Evolutionary conservation across 2,888 invertebrate genomes (phyloP).

Genomic region (Dioctria rufipes): DNA sequence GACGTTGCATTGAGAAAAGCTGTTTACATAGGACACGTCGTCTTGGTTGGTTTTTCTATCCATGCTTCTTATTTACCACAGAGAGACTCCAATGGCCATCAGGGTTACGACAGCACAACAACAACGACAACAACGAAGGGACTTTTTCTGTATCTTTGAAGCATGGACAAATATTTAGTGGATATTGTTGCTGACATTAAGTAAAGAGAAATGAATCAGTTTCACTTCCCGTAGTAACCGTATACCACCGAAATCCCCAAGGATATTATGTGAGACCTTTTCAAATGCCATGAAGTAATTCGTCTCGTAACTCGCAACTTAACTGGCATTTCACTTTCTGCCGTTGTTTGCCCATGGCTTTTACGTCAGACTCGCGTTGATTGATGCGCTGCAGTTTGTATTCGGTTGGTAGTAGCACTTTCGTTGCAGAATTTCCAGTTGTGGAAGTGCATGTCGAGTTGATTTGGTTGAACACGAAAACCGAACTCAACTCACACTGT

Average conservation of each 20-base stretch:
- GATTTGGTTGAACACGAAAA: too few species aligned
- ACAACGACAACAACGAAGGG: background rate
- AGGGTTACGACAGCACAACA: too few species aligned
- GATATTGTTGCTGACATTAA: background rate
- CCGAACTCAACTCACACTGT: too few species aligned
- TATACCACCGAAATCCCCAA: background rate
- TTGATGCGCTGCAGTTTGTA: background rate
- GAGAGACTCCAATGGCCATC: too few species aligned
- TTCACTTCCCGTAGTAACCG: background rate
- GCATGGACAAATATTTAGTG: background rate
- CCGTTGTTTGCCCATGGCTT: background rate
- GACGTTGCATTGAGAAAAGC: background rate
- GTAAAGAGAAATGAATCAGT: background rate
- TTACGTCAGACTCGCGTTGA: background rate
- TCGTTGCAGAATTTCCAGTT: background rate
- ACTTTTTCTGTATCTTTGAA: background rate
- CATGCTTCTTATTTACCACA: too few species aligned
- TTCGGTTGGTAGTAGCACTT: background rate
- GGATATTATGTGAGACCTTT: background rate
- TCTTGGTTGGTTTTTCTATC: background rate
- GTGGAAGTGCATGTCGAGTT: too few species aligned
- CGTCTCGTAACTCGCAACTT: background rate
- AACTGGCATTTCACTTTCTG: conserved; percentile 1
- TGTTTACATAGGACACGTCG: conserved; percentile 19
- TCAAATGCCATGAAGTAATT: background rate